These are phyloP conservation scores for Drosophila nigromelanica DNA, from an alignment of 1,140 invertebrate species.

Conservation along the genomic window DNA sequence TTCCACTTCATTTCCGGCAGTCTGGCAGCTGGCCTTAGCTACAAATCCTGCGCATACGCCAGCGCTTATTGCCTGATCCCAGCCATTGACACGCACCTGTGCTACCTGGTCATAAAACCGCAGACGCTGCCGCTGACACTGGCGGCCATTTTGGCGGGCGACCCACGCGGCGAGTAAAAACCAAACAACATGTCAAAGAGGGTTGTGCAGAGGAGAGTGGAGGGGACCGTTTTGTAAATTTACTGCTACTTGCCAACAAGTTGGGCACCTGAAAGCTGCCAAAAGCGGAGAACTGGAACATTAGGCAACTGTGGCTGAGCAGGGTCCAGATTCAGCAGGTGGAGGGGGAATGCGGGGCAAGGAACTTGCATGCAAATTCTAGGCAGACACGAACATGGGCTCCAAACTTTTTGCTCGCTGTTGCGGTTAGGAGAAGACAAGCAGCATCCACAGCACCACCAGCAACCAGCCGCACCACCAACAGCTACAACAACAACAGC, in stretches of 20 bases:
- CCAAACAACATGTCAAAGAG: slow-evolving; percentile 37
- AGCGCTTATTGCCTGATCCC: slow-evolving; percentile 28
- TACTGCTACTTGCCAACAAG: slow-evolving; percentile 24
- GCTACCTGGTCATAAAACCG: slow-evolving; percentile 58
- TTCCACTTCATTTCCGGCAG: slow-evolving; percentile 63
- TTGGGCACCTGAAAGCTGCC: slow-evolving; percentile 6
- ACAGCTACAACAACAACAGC: slow-evolving; percentile 44
- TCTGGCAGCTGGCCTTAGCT: slow-evolving; percentile 44
- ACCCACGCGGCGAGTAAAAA: neutral
- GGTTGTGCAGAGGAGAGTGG: neutral
- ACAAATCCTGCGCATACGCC: slow-evolving; percentile 5
- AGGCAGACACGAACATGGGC: slow-evolving; percentile 47
- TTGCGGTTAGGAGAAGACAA: slow-evolving; percentile 52
- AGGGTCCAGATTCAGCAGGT: neutral
- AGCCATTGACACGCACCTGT: slow-evolving; percentile 65
- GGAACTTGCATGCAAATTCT: slow-evolving; percentile 54
- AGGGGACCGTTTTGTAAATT: slow-evolving; percentile 37
- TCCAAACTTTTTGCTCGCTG: slow-evolving; percentile 53
- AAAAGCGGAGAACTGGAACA: neutral
- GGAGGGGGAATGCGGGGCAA: too few relatives aligned
- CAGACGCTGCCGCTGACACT: slow-evolving; percentile 9
- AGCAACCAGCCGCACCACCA: slow-evolving; percentile 36
- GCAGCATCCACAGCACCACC: slow-evolving; percentile 25
- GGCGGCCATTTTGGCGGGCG: slow-evolving; percentile 20
- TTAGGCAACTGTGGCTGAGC: neutral